Base-by-base conservation (phyloP, 2,888 invertebrate species). In the Pseudococcus longispinus region DNA sequence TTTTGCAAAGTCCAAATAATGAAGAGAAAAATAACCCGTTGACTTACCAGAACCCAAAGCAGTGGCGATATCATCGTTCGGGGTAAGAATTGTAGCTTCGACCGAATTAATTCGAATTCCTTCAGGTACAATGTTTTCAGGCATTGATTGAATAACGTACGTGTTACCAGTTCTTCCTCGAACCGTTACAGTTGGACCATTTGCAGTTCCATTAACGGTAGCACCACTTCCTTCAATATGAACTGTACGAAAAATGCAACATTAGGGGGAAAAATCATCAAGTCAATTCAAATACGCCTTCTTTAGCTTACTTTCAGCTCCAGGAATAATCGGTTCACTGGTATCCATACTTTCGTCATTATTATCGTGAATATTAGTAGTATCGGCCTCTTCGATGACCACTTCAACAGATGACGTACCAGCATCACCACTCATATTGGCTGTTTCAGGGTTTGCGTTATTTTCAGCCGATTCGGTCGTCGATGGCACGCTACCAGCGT, bases 21-120 rank as follows among this genome's bases (percentile, higher is more conserved):
- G 29, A n/a, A 70, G 1, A 13, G 2, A 5, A n/a, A 51, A 51
- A 51, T 5, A 51, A n/a, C 3, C 4, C n/a, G 5, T 6, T n/a
- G 18, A 42, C 42, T n/a, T 37, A 60, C 84, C 84, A 18, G 55
- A 15, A 42, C 42, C 55, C 20, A 87, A 18, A n/a, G 87, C 83
- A 44, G 20, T 29, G 37, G 83, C 82, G 3, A 82, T 65, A 44
- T 87, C 83, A 29, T 87, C 87, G 42, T 87, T 87, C 6, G 82
- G 87, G 15, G 87, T 44, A 18, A 89, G 88, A 85, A 91, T 90
- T 20, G 91, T 91, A 83, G 91, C 91, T 87, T 91, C 91, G 46
- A 92, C 90, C 83, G 91, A 91, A 88, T 91, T 91, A 37, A 92
- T 91, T 1, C 82, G 87, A 86, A 88, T 88, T 77, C 80, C 86